Evolutionary conservation across 2,113 vertebrate genomes (phyloP).

Genomic region (Arothron firmamentum): DNA sequence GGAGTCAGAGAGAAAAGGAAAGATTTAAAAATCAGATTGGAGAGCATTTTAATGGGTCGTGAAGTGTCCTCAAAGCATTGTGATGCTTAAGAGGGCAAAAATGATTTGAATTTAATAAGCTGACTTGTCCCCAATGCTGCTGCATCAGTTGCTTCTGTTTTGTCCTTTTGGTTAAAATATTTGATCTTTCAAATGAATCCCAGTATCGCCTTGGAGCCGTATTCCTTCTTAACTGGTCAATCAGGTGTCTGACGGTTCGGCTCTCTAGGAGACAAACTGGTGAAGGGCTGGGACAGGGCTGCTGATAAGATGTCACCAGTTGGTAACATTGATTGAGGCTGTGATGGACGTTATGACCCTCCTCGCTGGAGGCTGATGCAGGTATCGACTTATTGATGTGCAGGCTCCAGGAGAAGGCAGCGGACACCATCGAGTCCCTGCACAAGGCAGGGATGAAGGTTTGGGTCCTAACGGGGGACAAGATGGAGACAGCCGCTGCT

Average conservation of each 20-base stretch:
- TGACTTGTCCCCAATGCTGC: conserved; percentile 21
- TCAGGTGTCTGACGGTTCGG: conserved; percentile 38
- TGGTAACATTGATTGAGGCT: conserved; percentile 43
- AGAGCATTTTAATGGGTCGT: not conserved
- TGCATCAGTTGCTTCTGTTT: conserved; percentile 1
- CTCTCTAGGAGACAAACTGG: conserved; percentile 45
- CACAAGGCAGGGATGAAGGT: conserved; percentile 98
- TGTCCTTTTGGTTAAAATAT: not conserved
- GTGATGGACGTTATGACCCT: conserved; percentile 44
- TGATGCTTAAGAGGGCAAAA: conserved; percentile 27
- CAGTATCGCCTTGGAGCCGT: conserved; percentile 12
- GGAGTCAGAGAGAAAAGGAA: not conserved
- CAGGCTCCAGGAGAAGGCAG: conserved; percentile 96
- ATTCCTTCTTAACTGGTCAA: conserved; percentile 23
- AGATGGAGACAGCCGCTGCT: conserved; percentile 96
- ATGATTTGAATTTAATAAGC: conserved; percentile 9
- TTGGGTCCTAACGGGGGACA: conserved; percentile 98
- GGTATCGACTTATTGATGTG: conserved; percentile 40
- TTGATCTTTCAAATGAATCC: not conserved
- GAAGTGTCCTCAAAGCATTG: conserved; percentile 11
- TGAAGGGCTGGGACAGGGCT: conserved; percentile 25
- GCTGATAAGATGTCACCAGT: conserved; percentile 55
- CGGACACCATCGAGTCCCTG: conserved; percentile 93
- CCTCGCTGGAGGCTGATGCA: conserved; percentile 20
- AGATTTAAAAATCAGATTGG: conserved; percentile 14